A percentile compares a stretch with the other conserved stretches of the same genome.
These are phyloP conservation scores for Malacoctenus gilli DNA, from an alignment of 2,797 vertebrate species.

Conservation along the genomic window DNA sequence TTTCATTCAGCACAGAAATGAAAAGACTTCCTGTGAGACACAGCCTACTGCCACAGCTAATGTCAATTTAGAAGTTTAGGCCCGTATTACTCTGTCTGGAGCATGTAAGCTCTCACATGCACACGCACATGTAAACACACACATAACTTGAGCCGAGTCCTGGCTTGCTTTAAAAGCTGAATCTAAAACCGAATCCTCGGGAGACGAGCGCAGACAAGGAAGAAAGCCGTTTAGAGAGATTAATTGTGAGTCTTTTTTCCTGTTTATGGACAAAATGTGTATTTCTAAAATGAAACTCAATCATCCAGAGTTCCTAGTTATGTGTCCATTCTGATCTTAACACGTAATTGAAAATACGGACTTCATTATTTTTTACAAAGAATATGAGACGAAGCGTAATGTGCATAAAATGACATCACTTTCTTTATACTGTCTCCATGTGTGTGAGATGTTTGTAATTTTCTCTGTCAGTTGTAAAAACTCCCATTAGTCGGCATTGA, in stretches of 20 bases:
- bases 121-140: background rate
- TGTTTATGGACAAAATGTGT: slow-evolving; percentile 66
- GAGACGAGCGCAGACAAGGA: slow-evolving; percentile 60
- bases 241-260: slow-evolving; percentile 64
- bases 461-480: slow-evolving; percentile 47
- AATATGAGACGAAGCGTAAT: slow-evolving; percentile 24
- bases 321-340: too few species aligned
- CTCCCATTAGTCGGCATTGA: slow-evolving; percentile 28
- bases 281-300: slow-evolving; percentile 51
- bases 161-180: slow-evolving; percentile 69
- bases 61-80: slow-evolving; percentile 56
- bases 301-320: slow-evolving; percentile 9
- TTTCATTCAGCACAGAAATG: too few species aligned
- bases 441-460: slow-evolving; percentile 38
- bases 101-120: background rate
- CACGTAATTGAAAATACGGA: slow-evolving; percentile 1
- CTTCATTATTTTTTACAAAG: slow-evolving; percentile 12
- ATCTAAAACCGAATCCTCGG: slow-evolving; percentile 62
- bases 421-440: slow-evolving; percentile 19
- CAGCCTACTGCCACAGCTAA: slow-evolving; percentile 50
- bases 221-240: slow-evolving; percentile 68
- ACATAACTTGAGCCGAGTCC: slow-evolving; percentile 34
- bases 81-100: slow-evolving; percentile 45
- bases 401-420: slow-evolving; percentile 34
- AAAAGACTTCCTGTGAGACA: too few species aligned